Evolutionary conservation across 2,888 invertebrate genomes (phyloP), one percentile per base, ranked within the genome.

Genomic region (Chymomyza amoena): DNA sequence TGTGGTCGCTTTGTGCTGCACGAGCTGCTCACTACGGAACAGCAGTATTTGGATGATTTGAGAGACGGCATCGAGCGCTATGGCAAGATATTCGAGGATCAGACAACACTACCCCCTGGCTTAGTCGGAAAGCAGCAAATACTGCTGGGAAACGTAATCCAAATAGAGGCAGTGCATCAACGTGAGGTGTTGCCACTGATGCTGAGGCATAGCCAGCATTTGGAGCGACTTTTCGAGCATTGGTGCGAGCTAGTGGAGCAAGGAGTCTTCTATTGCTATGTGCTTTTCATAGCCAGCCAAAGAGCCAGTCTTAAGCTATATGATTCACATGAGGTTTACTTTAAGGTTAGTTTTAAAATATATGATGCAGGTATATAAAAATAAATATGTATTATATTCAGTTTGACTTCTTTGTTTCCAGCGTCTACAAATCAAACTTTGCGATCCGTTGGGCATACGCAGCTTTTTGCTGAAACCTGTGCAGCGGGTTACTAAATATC

Each of bases 401-500:
- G 45, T 5, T 25, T 16, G 20, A 10, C 60, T 2, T 61, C 36
- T 25, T 18, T 25, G 6, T 16, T 61, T 61, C 16, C 61, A 76
- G 78, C 74, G 63, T 5, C 57, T 78, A 57, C 73, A 78, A 65
- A 71, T 74, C 15, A 68, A 15, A 16, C 25, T 73, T 57, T 64
- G 39, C 1, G 76, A 76, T 69, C 72, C 72, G 15, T 51, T 78
- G 13, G 76, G 78, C 51, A 50, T 76, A 9, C 66, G 65, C 52
- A 76, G 69, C 25, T 74, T 78, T 13, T 66, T 78, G 6, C 15
- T 79, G 7, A 78, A 79, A 61, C 78, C 78, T 10, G 68, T 78
- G 39, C 78, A 78, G 52, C 70, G 78, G 1, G 32, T 78, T 4
- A 52, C 67, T 15, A 72, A 66, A 50, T 78, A 78, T 66, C 78